phyloP scores from a whole-genome alignment of 2,113 vertebrate species.

The Stegostoma tigrinum region DNA sequence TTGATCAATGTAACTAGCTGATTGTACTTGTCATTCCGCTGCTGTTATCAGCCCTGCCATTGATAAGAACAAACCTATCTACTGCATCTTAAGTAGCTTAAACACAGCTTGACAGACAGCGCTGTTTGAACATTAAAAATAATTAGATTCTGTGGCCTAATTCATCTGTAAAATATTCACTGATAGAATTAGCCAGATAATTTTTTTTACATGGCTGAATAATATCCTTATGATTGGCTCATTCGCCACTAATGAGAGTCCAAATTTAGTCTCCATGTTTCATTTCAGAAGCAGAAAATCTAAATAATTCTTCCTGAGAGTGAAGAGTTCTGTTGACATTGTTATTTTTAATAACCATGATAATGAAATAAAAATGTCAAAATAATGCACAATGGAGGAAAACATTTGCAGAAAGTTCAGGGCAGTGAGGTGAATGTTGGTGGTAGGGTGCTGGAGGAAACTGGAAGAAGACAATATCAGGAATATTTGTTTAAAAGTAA shows the following conservation, averaged over 20 bases:
- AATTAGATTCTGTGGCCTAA: conserved; percentile 91
- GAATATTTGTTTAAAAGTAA: neutral
- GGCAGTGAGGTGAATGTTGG: neutral
- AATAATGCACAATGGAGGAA: neutral
- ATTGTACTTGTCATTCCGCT: conserved; percentile 47
- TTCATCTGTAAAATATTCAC: conserved; percentile 87
- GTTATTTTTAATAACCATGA: neutral
- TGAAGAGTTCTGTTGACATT: conserved; percentile 25
- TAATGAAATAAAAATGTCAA: conserved; percentile 35
- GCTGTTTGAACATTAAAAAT: conserved; percentile 70
- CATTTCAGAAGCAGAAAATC: conserved; percentile 24
- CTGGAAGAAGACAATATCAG: neutral
- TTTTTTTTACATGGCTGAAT: conserved; percentile 86
- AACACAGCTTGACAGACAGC: conserved; percentile 58
- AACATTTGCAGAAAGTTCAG: conserved; percentile 17
- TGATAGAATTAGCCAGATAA: conserved; percentile 99
- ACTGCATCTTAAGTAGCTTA: conserved; percentile 49
- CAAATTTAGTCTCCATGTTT: conserved; percentile 64
- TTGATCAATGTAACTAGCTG: conserved; percentile 46
- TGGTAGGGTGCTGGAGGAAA: neutral
- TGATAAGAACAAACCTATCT: conserved; percentile 46
- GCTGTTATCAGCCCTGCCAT: conserved; percentile 48
- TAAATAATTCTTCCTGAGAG: conserved; percentile 23
- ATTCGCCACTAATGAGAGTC: conserved; percentile 66
- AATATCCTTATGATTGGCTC: conserved; percentile 66